A percentile compares a stretch with the other conserved stretches of the same genome.
phyloP scores from a whole-genome alignment of 1,140 invertebrate genomes.

The Micrasema minimum region DNA sequence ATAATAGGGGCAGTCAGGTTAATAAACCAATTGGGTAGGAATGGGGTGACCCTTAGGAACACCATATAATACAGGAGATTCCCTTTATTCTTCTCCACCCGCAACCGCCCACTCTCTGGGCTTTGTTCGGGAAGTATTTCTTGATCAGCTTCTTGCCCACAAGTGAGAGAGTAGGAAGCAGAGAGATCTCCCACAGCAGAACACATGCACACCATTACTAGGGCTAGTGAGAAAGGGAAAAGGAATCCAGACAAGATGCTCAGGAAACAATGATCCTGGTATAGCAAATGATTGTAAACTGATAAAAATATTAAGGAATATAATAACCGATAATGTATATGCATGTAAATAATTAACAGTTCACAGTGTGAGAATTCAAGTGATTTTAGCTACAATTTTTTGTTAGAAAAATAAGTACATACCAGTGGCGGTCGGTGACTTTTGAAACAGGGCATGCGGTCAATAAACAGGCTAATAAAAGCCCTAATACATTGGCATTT shows the following conservation, averaged over 20 bases:
- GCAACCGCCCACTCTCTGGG: conserved; percentile 85
- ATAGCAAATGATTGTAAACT: conserved; percentile 99
- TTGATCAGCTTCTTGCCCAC: conserved; percentile 86
- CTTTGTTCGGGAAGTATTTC: conserved; percentile 90
- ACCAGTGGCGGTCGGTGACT: too few species aligned
- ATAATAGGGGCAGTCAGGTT: conserved; percentile 97
- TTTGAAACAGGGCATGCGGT: too few species aligned
- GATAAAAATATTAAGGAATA: conserved; percentile 59
- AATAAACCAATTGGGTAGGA: conserved; percentile 99
- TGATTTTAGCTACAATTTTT: too few species aligned
- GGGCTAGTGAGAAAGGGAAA: conserved; percentile 91
- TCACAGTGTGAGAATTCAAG: too few species aligned
- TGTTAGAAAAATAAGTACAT: too few species aligned
- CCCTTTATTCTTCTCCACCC: conserved; percentile 86
- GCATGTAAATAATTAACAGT: too few species aligned
- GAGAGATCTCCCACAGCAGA: conserved; percentile 93
- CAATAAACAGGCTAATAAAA: too few species aligned
- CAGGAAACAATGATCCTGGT: conserved; percentile 97
- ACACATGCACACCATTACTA: conserved; percentile 93
- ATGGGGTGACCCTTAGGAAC: conserved; percentile 96
- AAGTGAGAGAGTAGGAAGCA: conserved; percentile 95
- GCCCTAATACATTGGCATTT: too few species aligned
- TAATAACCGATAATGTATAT: not conserved
- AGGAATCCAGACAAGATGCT: conserved; percentile 98
- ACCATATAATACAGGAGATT: conserved; percentile 97